A percentile compares a stretch with the other conserved stretches of the same genome.
Evolutionary conservation across 2,888 invertebrate species (phyloP).

Genomic region (Tolmerus cingulatus): DNA sequence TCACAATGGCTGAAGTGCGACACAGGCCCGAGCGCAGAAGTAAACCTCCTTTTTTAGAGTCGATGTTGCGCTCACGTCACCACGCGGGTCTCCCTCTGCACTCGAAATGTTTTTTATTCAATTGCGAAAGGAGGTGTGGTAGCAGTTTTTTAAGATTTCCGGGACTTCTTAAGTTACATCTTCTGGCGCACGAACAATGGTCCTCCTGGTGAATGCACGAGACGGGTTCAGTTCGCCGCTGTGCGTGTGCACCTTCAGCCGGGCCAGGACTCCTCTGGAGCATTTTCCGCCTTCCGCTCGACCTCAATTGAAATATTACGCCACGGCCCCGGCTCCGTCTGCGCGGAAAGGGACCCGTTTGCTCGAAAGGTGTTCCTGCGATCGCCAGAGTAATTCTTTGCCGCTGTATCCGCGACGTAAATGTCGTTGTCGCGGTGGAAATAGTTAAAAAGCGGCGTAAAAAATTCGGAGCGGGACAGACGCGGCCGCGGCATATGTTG

Average conservation of each 20-base stretch:
- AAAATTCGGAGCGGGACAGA: background rate
- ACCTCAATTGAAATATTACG: slow-evolving; percentile 47
- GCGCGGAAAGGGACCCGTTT: background rate
- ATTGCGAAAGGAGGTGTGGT: slow-evolving; percentile 51
- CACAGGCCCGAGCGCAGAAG: background rate
- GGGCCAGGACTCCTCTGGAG: slow-evolving; percentile 26
- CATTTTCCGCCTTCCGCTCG: slow-evolving; percentile 47
- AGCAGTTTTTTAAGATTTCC: slow-evolving; percentile 53
- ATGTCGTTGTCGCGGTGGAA: background rate
- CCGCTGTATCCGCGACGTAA: background rate
- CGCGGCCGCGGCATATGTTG: background rate
- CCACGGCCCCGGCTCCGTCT: slow-evolving; percentile 11
- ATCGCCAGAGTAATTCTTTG: background rate
- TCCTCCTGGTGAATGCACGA: slow-evolving; percentile 15
- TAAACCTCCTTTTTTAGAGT: background rate
- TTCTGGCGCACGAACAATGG: slow-evolving; percentile 36
- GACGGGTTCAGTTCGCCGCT: background rate
- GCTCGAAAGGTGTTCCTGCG: slow-evolving; percentile 25
- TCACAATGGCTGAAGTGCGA: background rate
- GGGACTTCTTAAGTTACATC: slow-evolving; percentile 53
- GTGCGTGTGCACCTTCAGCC: slow-evolving; percentile 27
- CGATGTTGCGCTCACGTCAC: background rate
- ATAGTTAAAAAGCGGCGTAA: background rate
- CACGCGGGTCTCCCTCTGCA: slow-evolving; percentile 31
- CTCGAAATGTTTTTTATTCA: slow-evolving; percentile 10